Percentiles rank a stretch among this genome's conserved stretches.
These are phyloP conservation scores for Sitophilus oryzae DNA, from an alignment of 1,140 invertebrate species.

Conservation along the genomic window DNA sequence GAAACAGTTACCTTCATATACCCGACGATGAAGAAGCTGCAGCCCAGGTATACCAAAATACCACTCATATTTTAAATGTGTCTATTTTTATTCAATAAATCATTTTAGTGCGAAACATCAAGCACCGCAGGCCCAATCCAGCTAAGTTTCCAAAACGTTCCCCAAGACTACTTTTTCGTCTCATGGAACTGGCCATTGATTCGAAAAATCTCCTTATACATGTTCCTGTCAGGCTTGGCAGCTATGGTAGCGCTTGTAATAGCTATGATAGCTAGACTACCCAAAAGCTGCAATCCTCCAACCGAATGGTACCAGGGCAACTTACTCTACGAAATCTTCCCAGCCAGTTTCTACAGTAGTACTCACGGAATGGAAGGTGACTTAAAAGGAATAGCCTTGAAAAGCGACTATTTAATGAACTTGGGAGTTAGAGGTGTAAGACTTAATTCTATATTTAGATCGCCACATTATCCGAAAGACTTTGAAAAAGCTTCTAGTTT, in stretches of 20 bases:
- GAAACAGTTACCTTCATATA: slow-evolving; percentile 46
- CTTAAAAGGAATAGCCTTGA: slow-evolving; percentile 59
- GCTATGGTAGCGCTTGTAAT: slow-evolving; percentile 65
- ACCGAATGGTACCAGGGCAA: slow-evolving; percentile 74
- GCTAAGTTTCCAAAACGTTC: slow-evolving; percentile 52
- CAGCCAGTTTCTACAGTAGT: slow-evolving; percentile 72
- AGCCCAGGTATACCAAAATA: slow-evolving; percentile 31
- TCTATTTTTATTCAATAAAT: background rate
- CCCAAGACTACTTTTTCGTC: slow-evolving; percentile 60
- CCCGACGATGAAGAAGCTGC: slow-evolving; percentile 42
- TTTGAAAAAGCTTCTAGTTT: slow-evolving; percentile 60
- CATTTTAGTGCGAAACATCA: background rate
- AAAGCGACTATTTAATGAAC: slow-evolving; percentile 60
- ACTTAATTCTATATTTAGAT: slow-evolving; percentile 68
- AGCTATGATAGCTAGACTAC: slow-evolving; percentile 62
- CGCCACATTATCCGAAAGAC: slow-evolving; percentile 63
- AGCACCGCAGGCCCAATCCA: slow-evolving; percentile 44
- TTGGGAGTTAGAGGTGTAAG: slow-evolving; percentile 62
- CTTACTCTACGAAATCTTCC: slow-evolving; percentile 77
- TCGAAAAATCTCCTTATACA: slow-evolving; percentile 63
- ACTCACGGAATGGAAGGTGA: slow-evolving; percentile 71
- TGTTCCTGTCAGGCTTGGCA: slow-evolving; percentile 59
- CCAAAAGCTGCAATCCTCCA: slow-evolving; percentile 61
- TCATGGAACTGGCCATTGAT: slow-evolving; percentile 78
- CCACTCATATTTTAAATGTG: background rate